Evolutionary conservation across 2,888 invertebrate genomes (phyloP), one percentile per base, ranked within the genome.

Genomic region (Colostygia pectinataria): DNA sequence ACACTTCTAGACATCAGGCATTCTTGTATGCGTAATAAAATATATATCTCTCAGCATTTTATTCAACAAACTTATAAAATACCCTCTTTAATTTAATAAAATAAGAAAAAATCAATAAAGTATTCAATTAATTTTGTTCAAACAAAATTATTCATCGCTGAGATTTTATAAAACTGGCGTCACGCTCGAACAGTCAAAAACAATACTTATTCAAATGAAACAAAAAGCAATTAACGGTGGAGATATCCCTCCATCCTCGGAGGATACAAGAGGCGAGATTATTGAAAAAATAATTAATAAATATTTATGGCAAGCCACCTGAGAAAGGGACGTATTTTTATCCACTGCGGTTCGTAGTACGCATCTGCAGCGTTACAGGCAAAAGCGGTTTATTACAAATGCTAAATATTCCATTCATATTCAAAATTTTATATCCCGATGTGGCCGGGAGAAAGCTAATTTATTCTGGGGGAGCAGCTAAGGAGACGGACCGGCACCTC

Each of bases 331-430:
- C 57, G 50, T 69, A 80, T 82, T 87, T 88, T 86, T 87, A 86
- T 84, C 82, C 84, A 82, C 75, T 80, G 56, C 77, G 75, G 68
- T 70, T 76, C 77, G 23, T 69, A 74, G 79, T 79, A 77, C 86
- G 78, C 87, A 88, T 87, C 88, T 86, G 89, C 82, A 81, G 76
- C 76, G 66, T 73, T 74, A 83, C 79, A 74, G 74, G 80, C 80
- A 87, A 91, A 92, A 92, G 91, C 92, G 92, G 91, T 94, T 94
- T 93, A 94, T 95, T 94, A 94, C 92, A 92, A 92, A 95, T 95
- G 94, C 94, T 94, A 95, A 95, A 94, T 94, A 93, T 93, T 92
- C 94, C 94, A 95, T 95, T 95, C 95, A 95, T 95, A 95, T 95
- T 95, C 95, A 94, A 95, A 95, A 95, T 95, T 95, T 95, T 94